These are phyloP conservation scores for Napeogenes inachia DNA, from an alignment of 2,888 invertebrate genomes.

Conservation along the genomic window DNA sequence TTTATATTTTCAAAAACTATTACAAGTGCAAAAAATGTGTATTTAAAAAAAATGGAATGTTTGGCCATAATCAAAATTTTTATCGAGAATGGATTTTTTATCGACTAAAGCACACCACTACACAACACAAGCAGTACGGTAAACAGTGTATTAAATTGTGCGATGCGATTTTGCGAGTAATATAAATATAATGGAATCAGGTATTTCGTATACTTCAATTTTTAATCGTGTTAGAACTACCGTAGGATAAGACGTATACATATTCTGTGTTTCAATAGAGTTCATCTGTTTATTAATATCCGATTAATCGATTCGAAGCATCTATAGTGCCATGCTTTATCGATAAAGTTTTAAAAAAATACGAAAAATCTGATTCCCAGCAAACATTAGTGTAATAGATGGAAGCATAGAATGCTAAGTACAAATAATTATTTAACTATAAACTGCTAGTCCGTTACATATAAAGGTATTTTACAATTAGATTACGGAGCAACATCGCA, in stretches of 20 bases:
- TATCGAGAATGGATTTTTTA: constrained; percentile 66
- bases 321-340: constrained; percentile 33
- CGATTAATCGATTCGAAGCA: constrained; percentile 31
- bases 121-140: constrained; percentile 70
- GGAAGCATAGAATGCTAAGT: constrained; percentile 71
- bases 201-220: constrained; percentile 43
- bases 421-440: constrained; percentile 71
- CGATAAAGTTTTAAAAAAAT: constrained; percentile 25
- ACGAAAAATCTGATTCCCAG: constrained; percentile 66
- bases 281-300: constrained; percentile 31
- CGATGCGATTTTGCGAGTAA: constrained; percentile 67
- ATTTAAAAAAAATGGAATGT: constrained; percentile 70
- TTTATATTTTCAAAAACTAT: constrained; percentile 79
- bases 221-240: constrained; percentile 32
- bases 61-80: constrained; percentile 74
- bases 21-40: constrained; percentile 74
- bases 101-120: constrained; percentile 70
- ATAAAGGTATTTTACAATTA: constrained; percentile 49
- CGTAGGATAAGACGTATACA: constrained; percentile 32
- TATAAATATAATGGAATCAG: constrained; percentile 64
- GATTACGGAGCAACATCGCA: constrained; percentile 63
- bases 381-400: constrained; percentile 74
- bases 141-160: constrained; percentile 66
- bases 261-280: constrained; percentile 33
- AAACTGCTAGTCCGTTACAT: constrained; percentile 72